A percentile compares a stretch with the other conserved stretches of the same genome.
Evolutionary conservation across 2,113 vertebrate species (phyloP).

Genomic region (Oceanites oceanicus): DNA sequence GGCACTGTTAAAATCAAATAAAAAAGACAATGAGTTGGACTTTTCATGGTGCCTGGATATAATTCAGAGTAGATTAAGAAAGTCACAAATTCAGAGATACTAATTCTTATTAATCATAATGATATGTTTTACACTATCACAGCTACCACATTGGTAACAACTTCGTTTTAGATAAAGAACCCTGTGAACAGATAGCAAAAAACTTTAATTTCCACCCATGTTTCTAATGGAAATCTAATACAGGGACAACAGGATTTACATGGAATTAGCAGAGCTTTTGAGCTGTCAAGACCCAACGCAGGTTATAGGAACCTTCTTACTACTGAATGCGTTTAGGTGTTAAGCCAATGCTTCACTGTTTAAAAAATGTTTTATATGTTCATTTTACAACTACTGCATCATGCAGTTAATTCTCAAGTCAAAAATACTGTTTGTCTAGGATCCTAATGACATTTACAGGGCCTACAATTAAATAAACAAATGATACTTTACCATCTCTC

Average conservation of each 20-base stretch:
- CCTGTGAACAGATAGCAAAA: conserved; percentile 13
- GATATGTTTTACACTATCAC: not conserved
- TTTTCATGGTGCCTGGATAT: not conserved
- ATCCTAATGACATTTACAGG: conserved; percentile 23
- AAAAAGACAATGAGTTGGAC: not conserved
- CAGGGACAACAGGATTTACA: not conserved
- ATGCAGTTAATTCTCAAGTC: conserved; percentile 7
- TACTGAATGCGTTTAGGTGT: not conserved
- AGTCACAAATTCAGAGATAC: not conserved
- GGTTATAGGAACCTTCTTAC: not conserved
- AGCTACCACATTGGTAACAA: conserved; percentile 27
- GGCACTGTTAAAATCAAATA: not conserved
- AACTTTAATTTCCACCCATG: not conserved
- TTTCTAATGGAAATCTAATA: conserved; percentile 16
- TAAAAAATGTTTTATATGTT: not conserved
- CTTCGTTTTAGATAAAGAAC: conserved; percentile 2
- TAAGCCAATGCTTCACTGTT: not conserved
- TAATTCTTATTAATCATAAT: not conserved
- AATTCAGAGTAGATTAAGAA: not conserved
- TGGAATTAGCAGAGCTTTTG: not conserved
- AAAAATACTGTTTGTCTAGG: conserved; percentile 20
- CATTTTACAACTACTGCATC: not conserved
- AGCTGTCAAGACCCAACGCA: not conserved
- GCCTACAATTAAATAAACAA: conserved; percentile 53
- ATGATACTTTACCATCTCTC: conserved; percentile 24